These are phyloP conservation scores for Chaenogobius annularis DNA, from an alignment of 2,113 vertebrate species.

Conservation along the genomic window DNA sequence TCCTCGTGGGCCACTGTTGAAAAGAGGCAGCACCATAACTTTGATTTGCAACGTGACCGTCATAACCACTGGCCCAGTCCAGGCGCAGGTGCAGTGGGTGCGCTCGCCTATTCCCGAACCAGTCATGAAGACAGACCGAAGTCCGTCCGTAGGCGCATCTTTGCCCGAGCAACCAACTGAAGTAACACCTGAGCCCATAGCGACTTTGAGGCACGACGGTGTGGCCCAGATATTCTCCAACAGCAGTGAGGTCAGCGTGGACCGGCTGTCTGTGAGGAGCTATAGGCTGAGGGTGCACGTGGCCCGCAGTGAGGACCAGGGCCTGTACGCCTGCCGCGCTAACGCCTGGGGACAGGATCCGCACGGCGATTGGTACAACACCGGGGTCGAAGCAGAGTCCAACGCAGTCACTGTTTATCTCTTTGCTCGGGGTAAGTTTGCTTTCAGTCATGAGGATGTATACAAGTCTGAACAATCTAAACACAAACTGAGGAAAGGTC, in stretches of 20 bases:
- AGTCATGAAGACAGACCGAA: neutral
- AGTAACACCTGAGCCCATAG: slow-evolving; percentile 54
- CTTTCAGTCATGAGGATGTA: neutral
- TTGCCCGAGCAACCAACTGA: neutral
- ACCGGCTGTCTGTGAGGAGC: slow-evolving; percentile 74
- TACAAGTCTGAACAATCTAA: neutral
- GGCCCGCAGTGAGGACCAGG: slow-evolving; percentile 78
- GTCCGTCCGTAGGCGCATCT: rapidly evolving
- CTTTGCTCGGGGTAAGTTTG: slow-evolving; percentile 81
- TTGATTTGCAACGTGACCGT: slow-evolving; percentile 84
- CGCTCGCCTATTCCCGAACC: slow-evolving; percentile 57
- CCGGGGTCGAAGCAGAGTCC: slow-evolving; percentile 74
- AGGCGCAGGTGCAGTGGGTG: slow-evolving; percentile 82
- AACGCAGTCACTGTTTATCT: slow-evolving; percentile 80
- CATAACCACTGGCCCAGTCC: slow-evolving; percentile 69
- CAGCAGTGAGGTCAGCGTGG: slow-evolving; percentile 78
- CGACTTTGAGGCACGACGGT: slow-evolving; percentile 76
- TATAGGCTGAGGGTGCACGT: slow-evolving; percentile 83
- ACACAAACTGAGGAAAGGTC: neutral
- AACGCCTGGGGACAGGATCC: slow-evolving; percentile 84
- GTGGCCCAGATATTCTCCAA: slow-evolving; percentile 57
- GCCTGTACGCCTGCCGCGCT: slow-evolving; percentile 80
- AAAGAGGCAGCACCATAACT: slow-evolving; percentile 80
- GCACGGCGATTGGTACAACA: slow-evolving; percentile 83
- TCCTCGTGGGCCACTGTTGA: slow-evolving; percentile 73